These are phyloP conservation scores for Hemicentrotus pulcherrimus DNA, from an alignment of 35 echinoderm and acorn worm species.

Conservation along the genomic window DNA sequence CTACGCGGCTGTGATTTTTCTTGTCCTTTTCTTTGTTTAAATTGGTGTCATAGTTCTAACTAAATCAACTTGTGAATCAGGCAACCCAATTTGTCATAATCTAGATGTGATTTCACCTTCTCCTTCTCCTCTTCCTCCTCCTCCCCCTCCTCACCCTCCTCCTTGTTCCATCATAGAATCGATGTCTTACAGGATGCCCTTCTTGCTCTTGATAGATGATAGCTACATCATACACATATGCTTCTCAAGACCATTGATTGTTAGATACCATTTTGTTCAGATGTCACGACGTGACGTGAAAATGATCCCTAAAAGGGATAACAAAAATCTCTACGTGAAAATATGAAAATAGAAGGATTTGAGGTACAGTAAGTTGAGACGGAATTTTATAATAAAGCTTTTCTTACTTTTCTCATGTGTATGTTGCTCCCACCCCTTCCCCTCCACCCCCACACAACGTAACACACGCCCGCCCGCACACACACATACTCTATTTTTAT, in stretches of 20 bases:
- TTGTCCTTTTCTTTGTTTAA: background rate
- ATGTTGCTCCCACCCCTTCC: background rate
- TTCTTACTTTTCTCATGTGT: background rate
- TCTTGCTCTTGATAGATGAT: no score
- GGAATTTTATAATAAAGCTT: background rate
- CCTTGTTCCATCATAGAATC: no score
- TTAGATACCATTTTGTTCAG: no score
- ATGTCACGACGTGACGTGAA: background rate
- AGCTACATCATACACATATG: no score
- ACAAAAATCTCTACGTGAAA: background rate
- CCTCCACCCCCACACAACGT: background rate
- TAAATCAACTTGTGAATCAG: background rate
- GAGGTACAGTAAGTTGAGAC: background rate
- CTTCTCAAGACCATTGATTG: no score
- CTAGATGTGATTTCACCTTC: background rate
- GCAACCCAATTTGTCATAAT: background rate
- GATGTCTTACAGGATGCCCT: no score
- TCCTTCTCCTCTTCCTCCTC: background rate
- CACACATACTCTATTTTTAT: no score
- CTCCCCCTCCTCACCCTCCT: background rate
- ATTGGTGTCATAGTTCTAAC: background rate
- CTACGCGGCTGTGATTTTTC: background rate
- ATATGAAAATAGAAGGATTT: constrained; percentile 8
- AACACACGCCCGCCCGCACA: background rate
- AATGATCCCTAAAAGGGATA: background rate